Evolutionary conservation across 2,888 invertebrate species (phyloP).

Genomic region (Pecten maximus): DNA sequence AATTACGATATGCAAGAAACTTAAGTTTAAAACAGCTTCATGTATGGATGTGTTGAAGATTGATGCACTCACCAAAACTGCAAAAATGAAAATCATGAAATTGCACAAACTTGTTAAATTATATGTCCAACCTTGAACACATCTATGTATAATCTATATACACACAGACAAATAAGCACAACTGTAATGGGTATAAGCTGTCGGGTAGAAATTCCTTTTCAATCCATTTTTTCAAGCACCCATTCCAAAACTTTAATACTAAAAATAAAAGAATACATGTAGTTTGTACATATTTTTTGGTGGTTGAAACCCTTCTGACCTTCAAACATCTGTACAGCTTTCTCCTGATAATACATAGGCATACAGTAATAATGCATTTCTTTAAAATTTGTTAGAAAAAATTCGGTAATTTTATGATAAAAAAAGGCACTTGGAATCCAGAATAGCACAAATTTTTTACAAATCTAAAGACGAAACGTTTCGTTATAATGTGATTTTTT

Average conservation of each 20-base stretch:
- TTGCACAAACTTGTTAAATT: neutral
- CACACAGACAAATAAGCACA: neutral
- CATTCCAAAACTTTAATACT: neutral
- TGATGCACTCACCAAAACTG: neutral
- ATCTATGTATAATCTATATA: neutral
- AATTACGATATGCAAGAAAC: neutral
- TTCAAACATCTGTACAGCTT: neutral
- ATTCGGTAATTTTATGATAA: too few species aligned
- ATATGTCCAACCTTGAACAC: neutral
- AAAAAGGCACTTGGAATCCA: too few species aligned
- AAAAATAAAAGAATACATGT: neutral
- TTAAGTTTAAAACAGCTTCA: neutral
- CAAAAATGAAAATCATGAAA: neutral
- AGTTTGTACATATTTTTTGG: neutral
- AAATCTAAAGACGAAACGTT: too few species aligned
- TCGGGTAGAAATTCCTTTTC: slow-evolving; percentile 5
- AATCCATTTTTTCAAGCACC: neutral
- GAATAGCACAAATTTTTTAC: too few species aligned
- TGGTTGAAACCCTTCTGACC: neutral
- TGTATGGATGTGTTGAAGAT: neutral
- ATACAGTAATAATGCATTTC: too few species aligned
- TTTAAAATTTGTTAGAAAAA: too few species aligned
- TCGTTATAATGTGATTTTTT: too few species aligned
- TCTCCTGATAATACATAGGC: neutral
- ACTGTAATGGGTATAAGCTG: neutral